phyloP scores from a whole-genome alignment of 2,113 vertebrate genomes.

The Scolopax mira region DNA sequence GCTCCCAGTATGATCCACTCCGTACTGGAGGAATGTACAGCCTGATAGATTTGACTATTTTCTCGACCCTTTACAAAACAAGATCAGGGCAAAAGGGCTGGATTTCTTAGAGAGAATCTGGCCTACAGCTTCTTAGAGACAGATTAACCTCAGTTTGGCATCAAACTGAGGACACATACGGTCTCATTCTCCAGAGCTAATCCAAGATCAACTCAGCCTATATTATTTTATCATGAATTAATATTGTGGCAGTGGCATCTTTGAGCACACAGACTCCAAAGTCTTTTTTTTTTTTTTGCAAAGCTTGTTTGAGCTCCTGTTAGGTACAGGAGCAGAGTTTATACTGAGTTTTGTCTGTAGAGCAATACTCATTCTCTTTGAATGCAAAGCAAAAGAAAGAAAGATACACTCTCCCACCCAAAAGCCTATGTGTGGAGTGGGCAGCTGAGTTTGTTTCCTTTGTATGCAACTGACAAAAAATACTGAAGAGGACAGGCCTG shows the following conservation, averaged over 20 bases:
- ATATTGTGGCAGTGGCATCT: background rate
- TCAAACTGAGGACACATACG: conserved; percentile 17
- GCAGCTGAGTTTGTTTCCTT: background rate
- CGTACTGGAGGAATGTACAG: background rate
- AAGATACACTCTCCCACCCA: background rate
- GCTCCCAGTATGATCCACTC: background rate
- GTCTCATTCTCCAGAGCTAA: conserved; percentile 40
- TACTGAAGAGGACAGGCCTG: background rate
- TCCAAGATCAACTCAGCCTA: conserved; percentile 14
- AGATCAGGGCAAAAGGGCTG: conserved; percentile 31
- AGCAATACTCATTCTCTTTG: background rate
- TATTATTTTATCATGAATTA: background rate
- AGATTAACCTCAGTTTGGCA: conserved; percentile 51
- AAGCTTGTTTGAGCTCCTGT: background rate
- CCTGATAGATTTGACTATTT: background rate
- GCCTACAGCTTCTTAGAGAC: conserved; percentile 46
- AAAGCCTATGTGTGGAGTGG: background rate
- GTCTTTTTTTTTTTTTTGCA: background rate
- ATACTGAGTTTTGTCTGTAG: background rate
- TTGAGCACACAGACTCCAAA: background rate
- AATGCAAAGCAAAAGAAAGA: background rate
- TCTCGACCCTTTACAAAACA: background rate
- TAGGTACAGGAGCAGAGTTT: background rate
- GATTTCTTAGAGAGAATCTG: conserved; percentile 53
- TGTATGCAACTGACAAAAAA: background rate